Percentiles rank a stretch among this genome's conserved stretches.
Evolutionary conservation across 1,140 invertebrate species (phyloP).

Genomic region (Drosophila novamexicana): DNA sequence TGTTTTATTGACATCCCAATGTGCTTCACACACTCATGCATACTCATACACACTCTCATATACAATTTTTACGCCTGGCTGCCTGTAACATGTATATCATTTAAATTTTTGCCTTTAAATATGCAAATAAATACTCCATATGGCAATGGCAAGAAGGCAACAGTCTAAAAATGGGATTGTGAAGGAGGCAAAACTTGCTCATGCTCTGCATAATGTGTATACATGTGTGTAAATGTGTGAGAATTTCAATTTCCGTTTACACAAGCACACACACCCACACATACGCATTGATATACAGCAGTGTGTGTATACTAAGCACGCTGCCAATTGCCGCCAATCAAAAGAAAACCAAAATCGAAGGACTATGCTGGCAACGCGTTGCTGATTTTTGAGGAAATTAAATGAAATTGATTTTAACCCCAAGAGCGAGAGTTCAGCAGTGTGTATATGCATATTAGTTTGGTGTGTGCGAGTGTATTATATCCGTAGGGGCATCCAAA

Average conservation of each 20-base stretch:
- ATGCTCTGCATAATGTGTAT: constrained; percentile 23
- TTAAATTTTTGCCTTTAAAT: constrained; percentile 74
- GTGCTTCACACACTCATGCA: constrained; percentile 22
- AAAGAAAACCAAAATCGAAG: constrained; percentile 78
- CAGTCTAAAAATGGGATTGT: not conserved
- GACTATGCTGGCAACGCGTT: constrained; percentile 49
- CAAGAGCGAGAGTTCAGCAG: constrained; percentile 43
- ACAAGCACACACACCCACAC: not conserved
- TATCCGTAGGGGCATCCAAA: constrained; percentile 27
- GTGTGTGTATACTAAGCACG: constrained; percentile 43
- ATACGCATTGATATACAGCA: constrained; percentile 9
- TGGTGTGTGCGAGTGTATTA: not conserved
- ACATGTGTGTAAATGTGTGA: constrained; percentile 62
- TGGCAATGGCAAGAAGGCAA: constrained; percentile 28
- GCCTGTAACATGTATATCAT: constrained; percentile 45
- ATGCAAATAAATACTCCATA: constrained; percentile 75
- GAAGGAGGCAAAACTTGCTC: constrained; percentile 38
- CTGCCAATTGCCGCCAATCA: constrained; percentile 72
- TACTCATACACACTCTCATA: constrained; percentile 4
- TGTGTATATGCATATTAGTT: not conserved
- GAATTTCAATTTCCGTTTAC: constrained; percentile 74
- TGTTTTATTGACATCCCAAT: constrained; percentile 58
- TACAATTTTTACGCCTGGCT: constrained; percentile 21
- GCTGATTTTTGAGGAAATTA: constrained; percentile 71
- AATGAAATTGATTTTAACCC: constrained; percentile 77